Conservation (phyloP, 2,113 vertebrate genomes). For the Merops nubicus region DNA sequence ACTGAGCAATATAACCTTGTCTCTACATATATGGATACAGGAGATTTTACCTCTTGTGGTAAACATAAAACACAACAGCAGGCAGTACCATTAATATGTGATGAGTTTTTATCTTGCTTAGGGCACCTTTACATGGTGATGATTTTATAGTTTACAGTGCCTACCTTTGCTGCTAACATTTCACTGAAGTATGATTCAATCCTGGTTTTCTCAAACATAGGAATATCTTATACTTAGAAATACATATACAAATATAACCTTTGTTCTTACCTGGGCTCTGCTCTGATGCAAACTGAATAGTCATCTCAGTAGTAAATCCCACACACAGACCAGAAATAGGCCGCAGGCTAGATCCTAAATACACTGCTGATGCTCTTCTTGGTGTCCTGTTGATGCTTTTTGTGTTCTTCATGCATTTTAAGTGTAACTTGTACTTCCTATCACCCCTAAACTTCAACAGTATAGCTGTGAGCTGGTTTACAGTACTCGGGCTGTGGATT, state of each 20-base stretch:
- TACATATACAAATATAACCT: background rate
- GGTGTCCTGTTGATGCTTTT: background rate
- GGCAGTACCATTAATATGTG: background rate
- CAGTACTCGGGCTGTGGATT: background rate
- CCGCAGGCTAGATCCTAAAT: background rate
- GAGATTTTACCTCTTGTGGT: background rate
- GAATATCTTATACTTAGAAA: background rate
- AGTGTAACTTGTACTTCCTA: background rate
- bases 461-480: background rate
- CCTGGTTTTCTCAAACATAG: background rate
- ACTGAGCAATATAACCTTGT: background rate
- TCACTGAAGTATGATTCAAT: background rate
- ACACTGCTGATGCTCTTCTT: background rate
- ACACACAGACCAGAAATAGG: background rate
- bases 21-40: background rate
- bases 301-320: background rate
- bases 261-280: background rate
- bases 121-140: background rate
- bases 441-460: background rate
- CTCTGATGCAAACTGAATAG: background rate
- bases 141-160: background rate
- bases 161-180: background rate
- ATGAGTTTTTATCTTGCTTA: background rate
- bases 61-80: background rate
- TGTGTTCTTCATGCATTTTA: background rate